Evolutionary conservation across 1,140 invertebrate genomes (phyloP), one percentile per base, ranked within the genome.

Genomic region (Plodia interpunctella): DNA sequence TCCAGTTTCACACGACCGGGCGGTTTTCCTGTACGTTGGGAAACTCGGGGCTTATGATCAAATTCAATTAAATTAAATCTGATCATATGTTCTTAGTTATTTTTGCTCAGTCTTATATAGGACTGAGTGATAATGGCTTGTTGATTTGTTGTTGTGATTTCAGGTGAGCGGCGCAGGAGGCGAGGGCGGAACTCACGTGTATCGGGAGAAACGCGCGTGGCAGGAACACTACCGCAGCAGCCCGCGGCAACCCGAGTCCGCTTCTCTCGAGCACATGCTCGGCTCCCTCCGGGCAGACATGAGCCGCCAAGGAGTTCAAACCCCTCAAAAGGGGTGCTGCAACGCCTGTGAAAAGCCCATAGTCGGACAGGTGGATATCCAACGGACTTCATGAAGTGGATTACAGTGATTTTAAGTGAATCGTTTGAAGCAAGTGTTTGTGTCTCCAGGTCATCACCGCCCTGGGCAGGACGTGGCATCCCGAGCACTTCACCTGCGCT

Each of bases 391-490:
- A n/a, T 55, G 30, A 53, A 53, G 9, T 53, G 51, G 51, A 53
- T 53, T 53, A 25, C 19, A 53, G 51, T 53, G 51, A 10, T 32
- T 9, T 32, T 10, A 15, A 53, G 51, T 53, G 51, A 20, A 51
- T 11, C 1, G 9, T 35, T n/a, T 21, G 10, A 57, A 25, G 38
- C 44, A 65, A 67, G 55, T 70, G 66, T 74, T 60, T 8, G 20
- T 50, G 6, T 67, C 49, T 72, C 32, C 91, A 95, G 92, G 96
- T 97, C 55, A 96, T 98, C 70, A 99, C 98, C 30, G 98, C 98
- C 0, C 80, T 99, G 69, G 98, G 98, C 21, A 97, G 98, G 88
- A 98, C 98, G n/a, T 99, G 98, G 98, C 98, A 99, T 90, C 98
- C 98, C 10, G 98, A 99, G 90, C 98, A 99, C 87, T 99, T 99